A percentile compares a stretch with the other conserved stretches of the same genome.
Evolutionary conservation across 2,797 vertebrate species (phyloP).

Genomic region (Sebastes ruberrimus): DNA sequence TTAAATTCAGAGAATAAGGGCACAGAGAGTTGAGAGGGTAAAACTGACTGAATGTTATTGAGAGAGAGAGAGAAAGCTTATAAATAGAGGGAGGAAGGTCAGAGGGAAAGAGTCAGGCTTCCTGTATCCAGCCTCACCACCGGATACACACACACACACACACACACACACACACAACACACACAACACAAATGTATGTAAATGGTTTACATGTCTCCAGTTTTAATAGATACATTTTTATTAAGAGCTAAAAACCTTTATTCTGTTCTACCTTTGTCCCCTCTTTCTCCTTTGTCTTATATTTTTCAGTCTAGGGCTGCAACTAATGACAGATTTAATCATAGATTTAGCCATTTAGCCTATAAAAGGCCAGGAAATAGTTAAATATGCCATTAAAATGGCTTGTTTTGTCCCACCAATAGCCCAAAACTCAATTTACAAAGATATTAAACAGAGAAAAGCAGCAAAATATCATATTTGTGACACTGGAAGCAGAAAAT

Average conservation of each 20-base stretch:
- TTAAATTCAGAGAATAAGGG: background rate
- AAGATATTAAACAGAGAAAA: background rate
- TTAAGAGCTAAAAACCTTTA: background rate
- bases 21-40: background rate
- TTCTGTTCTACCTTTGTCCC: background rate
- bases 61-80: slow-evolving; percentile 39
- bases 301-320: background rate
- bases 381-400: background rate
- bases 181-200: background rate
- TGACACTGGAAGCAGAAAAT: background rate
- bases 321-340: background rate
- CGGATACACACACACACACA: slow-evolving; percentile 49
- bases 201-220: background rate
- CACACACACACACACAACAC: background rate
- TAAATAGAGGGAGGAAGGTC: slow-evolving; percentile 74
- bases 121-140: slow-evolving; percentile 65
- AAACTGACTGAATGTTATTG: slow-evolving; percentile 26
- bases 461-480: background rate
- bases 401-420: background rate
- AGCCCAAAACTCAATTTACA: background rate
- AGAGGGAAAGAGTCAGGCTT: slow-evolving; percentile 75
- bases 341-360: background rate
- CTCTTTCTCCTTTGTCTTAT: background rate
- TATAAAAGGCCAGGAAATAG: background rate
- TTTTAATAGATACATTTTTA: background rate